phyloP scores from a whole-genome alignment of 1,140 invertebrate species.

The Hylaeus volcanicus region DNA sequence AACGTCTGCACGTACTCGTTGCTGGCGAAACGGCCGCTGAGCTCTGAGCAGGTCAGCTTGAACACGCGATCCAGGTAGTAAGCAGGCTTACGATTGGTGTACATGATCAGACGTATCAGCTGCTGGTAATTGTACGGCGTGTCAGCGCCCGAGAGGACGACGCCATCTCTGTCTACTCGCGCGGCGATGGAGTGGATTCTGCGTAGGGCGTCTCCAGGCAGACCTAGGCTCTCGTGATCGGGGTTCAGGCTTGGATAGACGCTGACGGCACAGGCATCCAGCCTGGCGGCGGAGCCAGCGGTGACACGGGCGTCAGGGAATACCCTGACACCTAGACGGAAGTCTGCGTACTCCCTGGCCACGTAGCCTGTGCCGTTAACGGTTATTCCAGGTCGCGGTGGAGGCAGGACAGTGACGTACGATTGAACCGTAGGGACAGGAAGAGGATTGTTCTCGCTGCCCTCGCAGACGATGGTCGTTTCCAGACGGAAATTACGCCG shows the following conservation, averaged over 20 bases:
- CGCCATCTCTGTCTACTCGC: conserved; percentile 90
- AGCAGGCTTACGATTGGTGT: conserved; percentile 95
- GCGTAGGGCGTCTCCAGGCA: conserved; percentile 88
- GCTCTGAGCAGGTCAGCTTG: conserved; percentile 95
- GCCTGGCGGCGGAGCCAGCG: conserved; percentile 82
- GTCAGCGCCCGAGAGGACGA: conserved; percentile 91
- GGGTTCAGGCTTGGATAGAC: conserved; percentile 97
- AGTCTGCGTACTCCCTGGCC: conserved; percentile 91
- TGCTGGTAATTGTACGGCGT: conserved; percentile 92
- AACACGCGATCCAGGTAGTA: conserved; percentile 97
- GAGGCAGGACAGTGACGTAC: conserved; percentile 92
- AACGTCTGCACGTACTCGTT: conserved; percentile 97
- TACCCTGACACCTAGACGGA: conserved; percentile 90
- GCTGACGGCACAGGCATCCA: conserved; percentile 94
- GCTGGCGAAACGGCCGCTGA: conserved; percentile 95
- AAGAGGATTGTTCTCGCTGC: conserved; percentile 71
- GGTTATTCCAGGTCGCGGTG: conserved; percentile 91
- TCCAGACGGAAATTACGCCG: conserved; percentile 92
- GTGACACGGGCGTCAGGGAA: conserved; percentile 90
- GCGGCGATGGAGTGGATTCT: conserved; percentile 86
- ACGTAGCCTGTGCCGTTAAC: conserved; percentile 91
- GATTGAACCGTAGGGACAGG: conserved; percentile 87
- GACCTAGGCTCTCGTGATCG: conserved; percentile 92
- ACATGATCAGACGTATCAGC: conserved; percentile 92
- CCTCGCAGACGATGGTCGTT: conserved; percentile 87